Base-by-base conservation (phyloP, 2,797 vertebrate species). In the Bradypodion pumilum region DNA sequence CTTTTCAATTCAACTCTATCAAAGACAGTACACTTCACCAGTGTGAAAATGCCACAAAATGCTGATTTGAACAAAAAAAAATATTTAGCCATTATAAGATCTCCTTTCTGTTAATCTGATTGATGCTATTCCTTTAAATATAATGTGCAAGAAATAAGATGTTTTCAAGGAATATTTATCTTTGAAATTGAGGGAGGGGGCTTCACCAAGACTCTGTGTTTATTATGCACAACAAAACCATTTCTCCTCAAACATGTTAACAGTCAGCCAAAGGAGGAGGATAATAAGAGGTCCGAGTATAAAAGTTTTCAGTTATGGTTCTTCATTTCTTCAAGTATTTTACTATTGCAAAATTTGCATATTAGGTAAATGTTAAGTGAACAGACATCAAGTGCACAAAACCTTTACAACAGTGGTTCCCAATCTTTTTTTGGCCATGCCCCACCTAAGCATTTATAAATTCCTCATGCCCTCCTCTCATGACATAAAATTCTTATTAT, bases 301-400 rank as follows among this genome's bases (percentile, higher is more conserved):
- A 27, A 73, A 73, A 21, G 21, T 32, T 82, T 59, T 7, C 85
- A 85, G 63, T 85, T 52, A 56, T 16, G 78, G 74, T 35, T 89
- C 83, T 89, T 90, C 42, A 70, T 75, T 86, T 91, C 82, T 86
- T 92, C n/a, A n/a, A n/a, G n/a, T 90, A 87, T 44, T 0, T 2
- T 16, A 0, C 74, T 68, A 52, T 78, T 70, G 87, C 87, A 56
- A 89, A 89, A 29, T 56, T 5, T 1, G 13, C 7, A 49, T 49
- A 49, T 46, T 49, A 49, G 46, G 46, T 49, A 46, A 49, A 49
- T 49, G 46, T 49, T 49, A 49, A 49, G 46, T 10, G 46, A 49
- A 49, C 46, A 49, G 35, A 9, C 32, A 21, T 16, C 27, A 83
- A 62, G 25, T 15, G 70, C 72, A 56, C 27, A 80, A 82, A n/a